These are phyloP conservation scores for Orius insidiosus DNA, from an alignment of 1,140 invertebrate species.

Conservation along the genomic window DNA sequence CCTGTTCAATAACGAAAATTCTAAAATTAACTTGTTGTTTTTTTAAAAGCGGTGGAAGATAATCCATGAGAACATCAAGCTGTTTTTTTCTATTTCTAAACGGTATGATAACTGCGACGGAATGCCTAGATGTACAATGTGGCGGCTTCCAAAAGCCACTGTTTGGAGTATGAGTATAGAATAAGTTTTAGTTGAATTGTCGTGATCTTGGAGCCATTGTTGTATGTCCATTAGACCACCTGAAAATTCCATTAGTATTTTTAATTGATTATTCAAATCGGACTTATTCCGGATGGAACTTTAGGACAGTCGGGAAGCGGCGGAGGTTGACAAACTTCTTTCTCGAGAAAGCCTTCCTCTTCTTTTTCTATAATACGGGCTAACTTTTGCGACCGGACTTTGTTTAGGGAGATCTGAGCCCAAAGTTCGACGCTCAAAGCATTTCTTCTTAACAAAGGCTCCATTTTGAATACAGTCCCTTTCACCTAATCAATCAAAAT, in stretches of 20 bases:
- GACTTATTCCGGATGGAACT: slow-evolving; percentile 2
- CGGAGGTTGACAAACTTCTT: not conserved
- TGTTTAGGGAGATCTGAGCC: slow-evolving; percentile 21
- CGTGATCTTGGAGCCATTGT: slow-evolving; percentile 1
- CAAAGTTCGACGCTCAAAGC: slow-evolving; percentile 23
- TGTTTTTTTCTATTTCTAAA: slow-evolving; percentile 40
- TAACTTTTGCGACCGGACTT: not conserved
- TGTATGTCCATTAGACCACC: slow-evolving; percentile 1
- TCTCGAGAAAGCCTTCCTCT: slow-evolving; percentile 1
- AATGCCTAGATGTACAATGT: slow-evolving; percentile 31
- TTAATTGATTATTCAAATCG: not conserved
- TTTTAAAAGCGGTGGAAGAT: slow-evolving; percentile 41
- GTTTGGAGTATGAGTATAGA: not conserved
- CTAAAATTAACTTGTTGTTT: slow-evolving; percentile 41
- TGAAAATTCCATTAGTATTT: not conserved
- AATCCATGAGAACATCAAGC: slow-evolving; percentile 30
- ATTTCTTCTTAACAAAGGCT: slow-evolving; percentile 23
- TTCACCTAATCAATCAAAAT: slow-evolving; percentile 1
- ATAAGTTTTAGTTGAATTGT: not conserved
- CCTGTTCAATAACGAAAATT: slow-evolving; percentile 46
- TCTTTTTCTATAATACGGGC: not conserved
- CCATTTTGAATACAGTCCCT: slow-evolving; percentile 20
- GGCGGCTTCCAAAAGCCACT: slow-evolving; percentile 34
- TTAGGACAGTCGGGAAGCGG: slow-evolving; percentile 6
- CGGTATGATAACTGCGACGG: slow-evolving; percentile 41